These are phyloP conservation scores for Aurelia coerulea DNA, from an alignment of 30 jellyfish, hydroid and myxozoan species.

Conservation along the genomic window DNA sequence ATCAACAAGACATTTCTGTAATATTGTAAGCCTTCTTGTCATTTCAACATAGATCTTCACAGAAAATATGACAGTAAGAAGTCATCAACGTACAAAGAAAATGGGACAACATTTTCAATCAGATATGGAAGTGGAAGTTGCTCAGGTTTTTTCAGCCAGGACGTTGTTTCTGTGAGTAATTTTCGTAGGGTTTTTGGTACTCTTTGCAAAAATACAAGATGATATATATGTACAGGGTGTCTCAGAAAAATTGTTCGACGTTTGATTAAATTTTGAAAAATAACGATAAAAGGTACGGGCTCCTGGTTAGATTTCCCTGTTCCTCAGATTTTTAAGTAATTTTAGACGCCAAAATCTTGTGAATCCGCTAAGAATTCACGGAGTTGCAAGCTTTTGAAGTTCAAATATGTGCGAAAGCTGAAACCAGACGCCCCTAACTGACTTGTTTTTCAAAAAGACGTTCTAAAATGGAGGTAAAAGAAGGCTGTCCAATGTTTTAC, in stretches of 20 bases:
- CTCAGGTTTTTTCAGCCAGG: conserved; percentile 88
- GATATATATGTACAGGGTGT: neutral
- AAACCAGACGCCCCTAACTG: too few species aligned
- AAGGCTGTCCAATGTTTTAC: too few species aligned
- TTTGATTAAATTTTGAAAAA: neutral
- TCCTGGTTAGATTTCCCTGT: neutral
- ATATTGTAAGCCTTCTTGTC: neutral
- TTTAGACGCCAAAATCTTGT: too few species aligned
- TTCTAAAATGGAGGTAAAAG: too few species aligned
- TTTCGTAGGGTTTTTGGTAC: neutral
- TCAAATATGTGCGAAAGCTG: too few species aligned
- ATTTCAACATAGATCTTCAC: conserved; percentile 54
- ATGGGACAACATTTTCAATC: conserved; percentile 90
- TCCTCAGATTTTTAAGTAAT: too few species aligned
- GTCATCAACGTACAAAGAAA: conserved; percentile 84
- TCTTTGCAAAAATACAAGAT: too few species aligned
- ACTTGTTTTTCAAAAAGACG: too few species aligned
- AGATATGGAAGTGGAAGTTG: conserved; percentile 98
- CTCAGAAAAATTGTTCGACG: neutral
- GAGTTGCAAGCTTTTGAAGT: too few species aligned
- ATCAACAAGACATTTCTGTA: neutral
- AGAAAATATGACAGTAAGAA: conserved; percentile 73
- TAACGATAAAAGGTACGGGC: neutral
- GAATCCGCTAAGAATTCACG: too few species aligned
- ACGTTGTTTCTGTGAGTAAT: conserved; percentile 76